These are phyloP conservation scores for Anguilla megastoma DNA, from an alignment of 2,797 vertebrate genomes.

Conservation along the genomic window DNA sequence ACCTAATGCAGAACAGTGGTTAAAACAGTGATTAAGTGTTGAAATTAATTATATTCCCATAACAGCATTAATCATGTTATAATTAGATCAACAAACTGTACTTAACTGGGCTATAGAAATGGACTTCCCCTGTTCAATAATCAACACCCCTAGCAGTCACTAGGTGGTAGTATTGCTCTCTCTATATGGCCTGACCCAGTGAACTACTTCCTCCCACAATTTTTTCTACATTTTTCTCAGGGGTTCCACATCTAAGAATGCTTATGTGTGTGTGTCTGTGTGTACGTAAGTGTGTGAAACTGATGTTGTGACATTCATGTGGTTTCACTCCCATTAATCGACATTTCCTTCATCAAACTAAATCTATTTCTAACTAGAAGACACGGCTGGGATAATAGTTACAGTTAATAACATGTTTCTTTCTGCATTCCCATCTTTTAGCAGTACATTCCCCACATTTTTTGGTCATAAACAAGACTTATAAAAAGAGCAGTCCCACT, in stretches of 20 bases:
- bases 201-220: background rate
- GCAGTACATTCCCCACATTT: conserved; percentile 34
- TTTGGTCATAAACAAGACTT: conserved; percentile 19
- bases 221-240: background rate
- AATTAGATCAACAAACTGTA: background rate
- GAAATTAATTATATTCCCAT: background rate
- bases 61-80: background rate
- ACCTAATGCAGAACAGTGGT: background rate
- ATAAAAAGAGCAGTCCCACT: background rate
- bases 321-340: background rate
- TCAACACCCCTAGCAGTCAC: conserved; percentile 41
- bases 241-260: background rate
- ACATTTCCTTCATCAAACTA: background rate
- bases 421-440: conserved; percentile 19
- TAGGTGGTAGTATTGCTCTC: conserved; percentile 46
- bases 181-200: background rate
- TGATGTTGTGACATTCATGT: background rate
- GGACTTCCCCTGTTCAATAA: background rate
- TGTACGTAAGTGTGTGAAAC: background rate
- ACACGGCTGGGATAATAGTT: background rate
- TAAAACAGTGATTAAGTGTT: background rate
- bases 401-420: background rate
- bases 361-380: background rate
- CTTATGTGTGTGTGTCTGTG: background rate
- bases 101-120: background rate